phyloP scores from a whole-genome alignment of 2,888 invertebrate species.

The Eupithecia tripunctaria region DNA sequence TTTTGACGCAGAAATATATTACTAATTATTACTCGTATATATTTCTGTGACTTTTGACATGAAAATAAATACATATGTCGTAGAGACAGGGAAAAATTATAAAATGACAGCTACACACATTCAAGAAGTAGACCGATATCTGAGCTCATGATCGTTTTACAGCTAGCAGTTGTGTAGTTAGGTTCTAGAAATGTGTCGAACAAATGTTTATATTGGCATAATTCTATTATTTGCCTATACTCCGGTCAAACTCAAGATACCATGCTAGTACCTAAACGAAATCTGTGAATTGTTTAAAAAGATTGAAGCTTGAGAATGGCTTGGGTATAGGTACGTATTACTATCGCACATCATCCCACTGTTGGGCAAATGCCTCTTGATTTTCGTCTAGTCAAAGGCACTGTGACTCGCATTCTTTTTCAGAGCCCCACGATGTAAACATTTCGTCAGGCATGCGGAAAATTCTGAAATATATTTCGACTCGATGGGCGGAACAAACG shows the following conservation, averaged over 20 bases:
- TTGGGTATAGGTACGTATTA: neutral
- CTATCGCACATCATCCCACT: neutral
- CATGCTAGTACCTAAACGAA: too few relatives aligned
- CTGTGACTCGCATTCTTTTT: neutral
- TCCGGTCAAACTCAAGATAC: too few relatives aligned
- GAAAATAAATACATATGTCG: neutral
- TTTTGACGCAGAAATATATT: neutral
- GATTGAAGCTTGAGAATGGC: too few relatives aligned
- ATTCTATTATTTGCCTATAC: too few relatives aligned
- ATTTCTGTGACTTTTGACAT: too few relatives aligned
- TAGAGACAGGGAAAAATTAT: neutral
- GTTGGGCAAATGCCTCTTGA: neutral
- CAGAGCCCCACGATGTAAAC: neutral
- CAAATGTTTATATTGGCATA: neutral
- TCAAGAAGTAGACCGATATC: neutral
- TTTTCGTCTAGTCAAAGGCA: neutral
- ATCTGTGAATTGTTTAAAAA: too few relatives aligned
- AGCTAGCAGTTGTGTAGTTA: neutral
- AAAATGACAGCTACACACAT: neutral
- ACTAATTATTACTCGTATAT: too few relatives aligned
- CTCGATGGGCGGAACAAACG: neutral
- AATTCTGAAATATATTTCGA: neutral
- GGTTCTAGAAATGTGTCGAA: neutral
- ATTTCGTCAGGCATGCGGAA: neutral
- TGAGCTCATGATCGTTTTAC: neutral